Evolutionary conservation across 1,140 invertebrate species (phyloP).

Genomic region (Anastrepha obliqua): DNA sequence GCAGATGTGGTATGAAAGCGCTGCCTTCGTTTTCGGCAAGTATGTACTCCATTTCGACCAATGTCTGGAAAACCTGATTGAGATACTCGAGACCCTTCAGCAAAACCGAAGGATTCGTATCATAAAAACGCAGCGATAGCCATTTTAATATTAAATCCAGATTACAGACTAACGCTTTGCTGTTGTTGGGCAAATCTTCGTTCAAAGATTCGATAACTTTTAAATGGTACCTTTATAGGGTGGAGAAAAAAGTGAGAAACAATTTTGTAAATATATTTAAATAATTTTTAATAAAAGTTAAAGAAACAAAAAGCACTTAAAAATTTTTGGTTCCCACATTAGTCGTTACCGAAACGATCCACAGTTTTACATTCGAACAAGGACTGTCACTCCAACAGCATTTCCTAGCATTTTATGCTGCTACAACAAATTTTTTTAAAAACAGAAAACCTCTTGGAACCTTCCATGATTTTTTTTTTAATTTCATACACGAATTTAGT

Average conservation of each 20-base stretch:
- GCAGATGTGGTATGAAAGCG: constrained; percentile 95
- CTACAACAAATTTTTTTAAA: too few species aligned
- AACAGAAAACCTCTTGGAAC: too few species aligned
- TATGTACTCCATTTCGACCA: constrained; percentile 88
- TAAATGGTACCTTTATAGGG: constrained; percentile 82
- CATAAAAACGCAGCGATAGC: constrained; percentile 96
- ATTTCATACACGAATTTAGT: too few species aligned
- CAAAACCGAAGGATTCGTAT: constrained; percentile 98
- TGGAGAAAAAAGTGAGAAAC: neutral
- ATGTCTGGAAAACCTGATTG: constrained; percentile 85
- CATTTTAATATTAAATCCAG: constrained; percentile 97
- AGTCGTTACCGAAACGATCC: too few species aligned
- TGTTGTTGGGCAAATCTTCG: constrained; percentile 87
- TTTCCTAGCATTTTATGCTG: too few species aligned
- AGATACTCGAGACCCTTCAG: constrained; percentile 96
- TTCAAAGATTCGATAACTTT: constrained; percentile 94
- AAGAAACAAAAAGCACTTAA: too few species aligned
- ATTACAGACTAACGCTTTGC: constrained; percentile 89
- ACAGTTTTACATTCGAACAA: too few species aligned
- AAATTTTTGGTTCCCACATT: too few species aligned
- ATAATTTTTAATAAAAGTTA: neutral
- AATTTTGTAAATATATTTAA: neutral
- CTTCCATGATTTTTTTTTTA: too few species aligned
- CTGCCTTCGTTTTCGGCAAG: constrained; percentile 93
- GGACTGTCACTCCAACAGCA: too few species aligned